Conservation (phyloP, 2,113 vertebrate species). For the Tringa solitaria region DNA sequence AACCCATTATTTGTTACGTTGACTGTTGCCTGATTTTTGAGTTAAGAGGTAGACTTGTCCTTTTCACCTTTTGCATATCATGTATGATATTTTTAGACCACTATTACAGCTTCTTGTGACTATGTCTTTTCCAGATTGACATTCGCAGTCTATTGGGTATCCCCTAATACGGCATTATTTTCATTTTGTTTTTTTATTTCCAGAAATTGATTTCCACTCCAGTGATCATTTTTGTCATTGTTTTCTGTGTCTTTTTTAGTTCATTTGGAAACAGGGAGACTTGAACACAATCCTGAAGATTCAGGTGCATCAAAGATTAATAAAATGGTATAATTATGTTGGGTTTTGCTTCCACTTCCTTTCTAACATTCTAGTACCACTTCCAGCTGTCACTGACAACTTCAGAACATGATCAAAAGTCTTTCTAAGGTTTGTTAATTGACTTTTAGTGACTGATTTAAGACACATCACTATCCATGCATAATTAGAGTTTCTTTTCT, state of each 20-base stretch:
- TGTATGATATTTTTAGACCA: neutral
- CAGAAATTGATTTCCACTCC: neutral
- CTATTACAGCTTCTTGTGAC: neutral
- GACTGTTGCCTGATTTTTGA: neutral
- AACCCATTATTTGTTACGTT: neutral
- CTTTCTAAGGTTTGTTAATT: neutral
- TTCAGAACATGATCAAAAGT: neutral
- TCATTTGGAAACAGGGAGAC: neutral
- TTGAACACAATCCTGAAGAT: neutral
- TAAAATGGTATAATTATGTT: neutral
- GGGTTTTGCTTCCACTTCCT: neutral
- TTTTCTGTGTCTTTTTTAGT: neutral
- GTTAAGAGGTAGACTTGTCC: neutral
- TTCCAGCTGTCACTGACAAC: neutral
- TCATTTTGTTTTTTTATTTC: neutral
- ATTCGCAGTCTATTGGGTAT: neutral
- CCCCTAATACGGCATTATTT: neutral
- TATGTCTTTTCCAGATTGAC: neutral
- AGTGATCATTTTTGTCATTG: neutral
- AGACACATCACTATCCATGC: accelerated
- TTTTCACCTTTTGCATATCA: neutral
- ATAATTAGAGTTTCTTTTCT: neutral
- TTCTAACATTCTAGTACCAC: neutral
- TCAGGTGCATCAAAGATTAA: neutral
- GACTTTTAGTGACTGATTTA: neutral